phyloP scores from a whole-genome alignment of 2,888 invertebrate species.

The Spisula subtruncata region DNA sequence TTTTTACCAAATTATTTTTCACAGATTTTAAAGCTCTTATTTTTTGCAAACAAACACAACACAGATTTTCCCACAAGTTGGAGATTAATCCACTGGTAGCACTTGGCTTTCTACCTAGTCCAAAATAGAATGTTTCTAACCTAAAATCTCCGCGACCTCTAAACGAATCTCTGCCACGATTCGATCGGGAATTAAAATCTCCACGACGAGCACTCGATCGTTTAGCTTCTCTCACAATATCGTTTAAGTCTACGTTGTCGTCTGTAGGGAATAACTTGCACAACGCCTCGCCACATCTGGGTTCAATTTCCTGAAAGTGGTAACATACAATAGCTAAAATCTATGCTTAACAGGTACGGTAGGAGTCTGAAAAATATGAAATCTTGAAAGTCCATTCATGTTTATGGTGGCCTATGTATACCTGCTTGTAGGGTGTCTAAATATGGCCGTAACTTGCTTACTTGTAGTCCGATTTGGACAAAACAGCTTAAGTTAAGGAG shows the following conservation, averaged over 20 bases:
- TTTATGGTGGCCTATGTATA: too few species aligned
- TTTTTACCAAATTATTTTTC: not conserved
- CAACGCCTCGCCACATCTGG: slow-evolving; percentile 97
- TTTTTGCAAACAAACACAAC: slow-evolving; percentile 40
- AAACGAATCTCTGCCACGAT: slow-evolving; percentile 71
- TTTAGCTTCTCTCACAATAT: slow-evolving; percentile 85
- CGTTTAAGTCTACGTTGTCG: slow-evolving; percentile 85
- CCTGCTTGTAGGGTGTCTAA: too few species aligned
- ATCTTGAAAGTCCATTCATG: too few species aligned
- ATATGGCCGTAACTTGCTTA: too few species aligned
- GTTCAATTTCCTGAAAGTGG: slow-evolving; percentile 95
- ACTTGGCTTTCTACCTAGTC: slow-evolving; percentile 34
- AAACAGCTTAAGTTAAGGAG: too few species aligned
- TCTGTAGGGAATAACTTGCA: slow-evolving; percentile 98
- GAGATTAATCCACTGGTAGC: slow-evolving; percentile 28
- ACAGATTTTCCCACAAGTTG: slow-evolving; percentile 40
- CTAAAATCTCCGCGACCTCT: slow-evolving; percentile 78
- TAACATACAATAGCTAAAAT: not conserved
- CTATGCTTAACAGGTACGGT: too few species aligned
- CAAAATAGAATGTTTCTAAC: slow-evolving; percentile 75
- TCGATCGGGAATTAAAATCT: slow-evolving; percentile 66
- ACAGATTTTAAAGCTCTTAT: slow-evolving; percentile 4
- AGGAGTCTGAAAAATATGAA: too few species aligned
- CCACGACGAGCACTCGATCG: slow-evolving; percentile 73
- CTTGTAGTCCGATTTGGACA: too few species aligned